Conservation (phyloP, 1,140 invertebrate genomes). For the Achatina immaculata region DNA sequence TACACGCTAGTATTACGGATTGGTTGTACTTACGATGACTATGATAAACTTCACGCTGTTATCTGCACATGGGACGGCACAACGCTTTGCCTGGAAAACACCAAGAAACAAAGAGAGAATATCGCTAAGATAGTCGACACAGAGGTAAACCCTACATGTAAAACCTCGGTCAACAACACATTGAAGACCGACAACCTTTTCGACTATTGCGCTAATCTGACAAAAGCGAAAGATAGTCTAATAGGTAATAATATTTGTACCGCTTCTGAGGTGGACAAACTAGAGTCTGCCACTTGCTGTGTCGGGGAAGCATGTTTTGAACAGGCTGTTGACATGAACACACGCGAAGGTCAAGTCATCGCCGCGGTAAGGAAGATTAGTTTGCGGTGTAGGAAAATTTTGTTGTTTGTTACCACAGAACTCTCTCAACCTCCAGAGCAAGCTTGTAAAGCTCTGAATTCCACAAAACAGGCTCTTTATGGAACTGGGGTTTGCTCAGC, state of each 20-base stretch:
- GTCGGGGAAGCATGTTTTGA: neutral
- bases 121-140: neutral
- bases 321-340: neutral
- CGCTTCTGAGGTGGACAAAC: neutral
- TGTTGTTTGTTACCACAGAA: neutral
- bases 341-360: neutral
- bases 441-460: neutral
- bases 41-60: neutral
- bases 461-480: neutral
- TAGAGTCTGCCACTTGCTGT: neutral
- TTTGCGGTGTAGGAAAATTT: neutral
- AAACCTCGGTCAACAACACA: neutral
- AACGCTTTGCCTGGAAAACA: neutral
- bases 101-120: neutral
- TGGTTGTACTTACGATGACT: neutral
- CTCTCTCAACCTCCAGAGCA: neutral
- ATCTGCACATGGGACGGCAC: neutral
- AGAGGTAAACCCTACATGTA: neutral
- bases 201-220: neutral
- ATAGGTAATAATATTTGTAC: neutral
- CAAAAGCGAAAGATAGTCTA: neutral
- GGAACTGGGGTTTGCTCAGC: neutral
- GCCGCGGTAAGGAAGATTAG: neutral
- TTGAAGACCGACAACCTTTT: neutral
- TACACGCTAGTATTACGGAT: neutral